These are phyloP conservation scores for Corvus cornix DNA, from an alignment of 2,113 vertebrate genomes.

Conservation along the genomic window DNA sequence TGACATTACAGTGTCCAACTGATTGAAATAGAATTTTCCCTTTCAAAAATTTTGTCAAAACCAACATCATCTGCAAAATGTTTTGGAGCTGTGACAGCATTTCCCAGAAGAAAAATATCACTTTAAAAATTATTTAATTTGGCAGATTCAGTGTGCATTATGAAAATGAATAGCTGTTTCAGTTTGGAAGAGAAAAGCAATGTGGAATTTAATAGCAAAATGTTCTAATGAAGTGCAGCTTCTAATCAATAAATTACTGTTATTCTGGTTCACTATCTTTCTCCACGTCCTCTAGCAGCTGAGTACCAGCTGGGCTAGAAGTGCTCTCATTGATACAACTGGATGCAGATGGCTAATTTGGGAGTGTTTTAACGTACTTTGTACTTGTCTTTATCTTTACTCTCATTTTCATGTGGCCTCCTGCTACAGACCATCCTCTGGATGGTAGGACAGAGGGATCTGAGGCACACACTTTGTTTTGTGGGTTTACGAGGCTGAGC, in stretches of 20 bases:
- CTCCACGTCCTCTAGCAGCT: background rate
- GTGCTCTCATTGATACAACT: background rate
- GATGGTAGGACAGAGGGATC: background rate
- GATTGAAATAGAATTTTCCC: background rate
- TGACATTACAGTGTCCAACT: background rate
- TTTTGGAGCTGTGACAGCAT: background rate
- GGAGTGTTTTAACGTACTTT: background rate
- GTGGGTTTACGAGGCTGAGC: constrained; percentile 2
- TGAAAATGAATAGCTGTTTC: background rate
- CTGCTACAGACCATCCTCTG: background rate
- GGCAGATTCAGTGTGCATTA: background rate
- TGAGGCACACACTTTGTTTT: background rate
- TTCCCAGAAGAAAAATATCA: background rate
- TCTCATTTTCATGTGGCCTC: background rate
- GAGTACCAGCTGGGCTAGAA: constrained; percentile 20
- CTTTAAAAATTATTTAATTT: background rate
- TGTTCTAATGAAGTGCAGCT: background rate
- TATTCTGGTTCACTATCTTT: background rate
- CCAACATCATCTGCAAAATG: background rate
- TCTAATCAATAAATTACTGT: constrained; percentile 9
- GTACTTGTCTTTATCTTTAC: background rate
- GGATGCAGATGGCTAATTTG: background rate
- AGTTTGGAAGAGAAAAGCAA: background rate
- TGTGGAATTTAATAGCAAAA: background rate
- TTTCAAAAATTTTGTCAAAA: background rate